phyloP scores from a whole-genome alignment of 1,140 invertebrate species.

The Spodoptera frugiperda region DNA sequence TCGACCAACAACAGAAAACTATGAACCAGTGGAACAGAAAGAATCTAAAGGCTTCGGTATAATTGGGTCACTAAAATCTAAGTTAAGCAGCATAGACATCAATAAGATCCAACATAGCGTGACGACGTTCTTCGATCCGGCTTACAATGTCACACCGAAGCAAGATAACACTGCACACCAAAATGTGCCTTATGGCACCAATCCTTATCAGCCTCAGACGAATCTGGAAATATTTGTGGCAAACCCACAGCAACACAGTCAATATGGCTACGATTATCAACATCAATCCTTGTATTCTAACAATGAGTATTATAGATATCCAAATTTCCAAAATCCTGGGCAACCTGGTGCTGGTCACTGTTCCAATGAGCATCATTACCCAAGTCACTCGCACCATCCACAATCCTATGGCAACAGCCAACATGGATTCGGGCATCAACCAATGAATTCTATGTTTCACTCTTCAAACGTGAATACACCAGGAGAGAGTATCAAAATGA shows the following conservation, averaged over 20 bases:
- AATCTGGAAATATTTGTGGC: constrained; percentile 62
- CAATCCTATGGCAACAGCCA: background rate
- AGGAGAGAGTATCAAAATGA: too few relatives aligned
- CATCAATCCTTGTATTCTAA: background rate
- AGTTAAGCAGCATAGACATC: constrained; percentile 78
- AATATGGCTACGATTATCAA: background rate
- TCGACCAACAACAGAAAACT: constrained; percentile 66
- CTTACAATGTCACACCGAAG: constrained; percentile 67
- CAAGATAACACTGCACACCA: constrained; percentile 51
- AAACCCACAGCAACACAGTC: constrained; percentile 28
- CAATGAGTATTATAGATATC: constrained; percentile 3
- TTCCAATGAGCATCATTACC: constrained; percentile 15
- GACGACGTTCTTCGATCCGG: constrained; percentile 82
- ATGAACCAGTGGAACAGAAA: constrained; percentile 65
- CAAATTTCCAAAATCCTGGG: constrained; percentile 26
- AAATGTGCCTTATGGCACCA: constrained; percentile 46
- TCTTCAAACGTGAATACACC: background rate
- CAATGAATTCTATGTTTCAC: background rate
- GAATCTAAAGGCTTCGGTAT: constrained; percentile 74
- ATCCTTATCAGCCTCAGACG: constrained; percentile 32
- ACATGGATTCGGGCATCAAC: background rate
- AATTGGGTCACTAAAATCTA: constrained; percentile 81
- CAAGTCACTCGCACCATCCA: background rate
- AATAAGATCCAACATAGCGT: constrained; percentile 83
- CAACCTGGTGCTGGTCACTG: constrained; percentile 5